Conservation (phyloP, 2,113 vertebrate species). For the Hippocampus guttulatus region DNA sequence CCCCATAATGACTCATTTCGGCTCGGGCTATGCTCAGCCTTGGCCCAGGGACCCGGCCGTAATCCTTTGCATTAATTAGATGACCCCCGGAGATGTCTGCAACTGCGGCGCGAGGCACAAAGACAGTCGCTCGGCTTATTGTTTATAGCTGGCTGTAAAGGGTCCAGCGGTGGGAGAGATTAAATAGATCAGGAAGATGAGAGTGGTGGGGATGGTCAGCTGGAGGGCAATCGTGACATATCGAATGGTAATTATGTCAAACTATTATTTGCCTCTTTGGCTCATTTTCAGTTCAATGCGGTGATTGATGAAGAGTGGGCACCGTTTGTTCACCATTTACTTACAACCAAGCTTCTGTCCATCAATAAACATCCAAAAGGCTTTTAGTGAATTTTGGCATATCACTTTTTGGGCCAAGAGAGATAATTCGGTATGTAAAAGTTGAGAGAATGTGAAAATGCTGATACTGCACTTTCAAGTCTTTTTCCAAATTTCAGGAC, state of each 20-base stretch:
- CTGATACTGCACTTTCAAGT: neutral
- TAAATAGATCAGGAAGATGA: conserved; percentile 27
- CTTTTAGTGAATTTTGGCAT: neutral
- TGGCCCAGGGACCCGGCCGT: conserved; percentile 54
- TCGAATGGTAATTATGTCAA: conserved; percentile 16
- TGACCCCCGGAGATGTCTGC: conserved; percentile 51
- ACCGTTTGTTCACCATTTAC: neutral
- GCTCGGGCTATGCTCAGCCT: conserved; percentile 43
- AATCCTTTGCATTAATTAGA: conserved; percentile 66
- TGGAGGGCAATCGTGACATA: conserved; percentile 31
- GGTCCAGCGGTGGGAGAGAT: conserved; percentile 34
- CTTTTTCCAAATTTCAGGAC: neutral
- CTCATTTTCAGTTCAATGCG: neutral
- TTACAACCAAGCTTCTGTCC: neutral
- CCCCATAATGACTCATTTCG: conserved; percentile 59
- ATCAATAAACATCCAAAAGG: neutral
- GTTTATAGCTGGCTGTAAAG: conserved; percentile 58
- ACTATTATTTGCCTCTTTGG: conserved; percentile 7
- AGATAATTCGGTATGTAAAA: too few species aligned
- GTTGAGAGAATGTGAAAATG: too few species aligned
- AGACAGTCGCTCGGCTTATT: conserved; percentile 55
- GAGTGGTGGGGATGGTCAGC: conserved; percentile 14
- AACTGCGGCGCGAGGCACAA: conserved; percentile 42
- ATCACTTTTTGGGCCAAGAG: too few species aligned
- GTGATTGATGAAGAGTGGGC: neutral